Base-by-base conservation (phyloP, 2,113 vertebrate genomes). In the Leptobrachium ailaonicum region DNA sequence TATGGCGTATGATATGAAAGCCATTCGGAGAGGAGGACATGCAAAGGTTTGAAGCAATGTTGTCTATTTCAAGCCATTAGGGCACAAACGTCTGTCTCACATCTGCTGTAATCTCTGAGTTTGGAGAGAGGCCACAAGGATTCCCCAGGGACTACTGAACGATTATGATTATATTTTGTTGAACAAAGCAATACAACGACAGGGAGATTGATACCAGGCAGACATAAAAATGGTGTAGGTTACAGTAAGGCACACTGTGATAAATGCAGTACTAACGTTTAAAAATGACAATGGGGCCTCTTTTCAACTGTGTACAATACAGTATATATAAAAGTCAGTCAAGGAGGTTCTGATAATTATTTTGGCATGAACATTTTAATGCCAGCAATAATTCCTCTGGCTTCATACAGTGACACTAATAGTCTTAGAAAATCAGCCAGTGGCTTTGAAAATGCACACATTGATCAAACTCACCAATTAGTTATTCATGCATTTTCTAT, bases 121-220 rank as follows among this genome's bases (percentile, higher is more conserved):
- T 7, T 84, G 83, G 82, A 86, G 83, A 72, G 72, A 83, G 82
- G 82, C 73, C 83, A 82, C 43, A 82, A 77, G 14, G 84, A 86
- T 69, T 66, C 76, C 73, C 78, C 1, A 44, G 41, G 0, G 74
- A 83, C 83, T 70, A 6, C 74, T 66, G 78, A 84, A 83, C 66
- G 81, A 82, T 4, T 1, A 70, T 44, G 82, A 66, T 79, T 85
- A 79, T 58, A 71, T 70, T 41, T 40, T 0, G 0, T 77, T 43
- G 75, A 80, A 83, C 0, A 2, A 74, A 2, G 62, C 76, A 71
- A 44, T 41, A 44, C 67, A 76, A n/a, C 76, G 74, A 75, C 62
- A 66, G 66, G 20, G 20, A 85, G 82, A 64, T 64, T 0, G 43
- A 62, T 83, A 56, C 56, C 68, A 58, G 58, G 72, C 68, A 83